A percentile compares a stretch with the other conserved stretches of the same genome.
These are phyloP conservation scores for Addax nasomaculatus DNA, from an alignment of 2,113 vertebrate genomes.

Conservation along the genomic window DNA sequence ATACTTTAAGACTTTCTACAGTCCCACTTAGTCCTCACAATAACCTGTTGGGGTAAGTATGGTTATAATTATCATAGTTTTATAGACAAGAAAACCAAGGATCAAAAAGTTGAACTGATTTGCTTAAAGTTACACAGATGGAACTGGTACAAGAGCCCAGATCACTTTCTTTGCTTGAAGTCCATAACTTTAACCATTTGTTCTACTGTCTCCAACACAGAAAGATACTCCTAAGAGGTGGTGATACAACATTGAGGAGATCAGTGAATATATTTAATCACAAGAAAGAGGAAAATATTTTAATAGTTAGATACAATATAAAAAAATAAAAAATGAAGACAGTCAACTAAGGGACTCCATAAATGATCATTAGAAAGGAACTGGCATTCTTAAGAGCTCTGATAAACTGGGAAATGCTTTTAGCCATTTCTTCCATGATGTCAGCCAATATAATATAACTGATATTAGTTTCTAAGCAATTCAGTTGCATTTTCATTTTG, in stretches of 20 bases:
- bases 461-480: constrained; percentile 21
- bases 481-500: constrained; percentile 21
- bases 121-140: constrained; percentile 15
- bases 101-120: constrained; percentile 27
- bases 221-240: neutral
- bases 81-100: constrained; percentile 12
- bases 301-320: neutral
- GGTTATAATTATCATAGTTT: neutral
- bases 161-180: neutral
- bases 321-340: neutral
- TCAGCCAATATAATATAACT: neutral
- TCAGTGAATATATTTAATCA: constrained; percentile 15
- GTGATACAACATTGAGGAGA: neutral
- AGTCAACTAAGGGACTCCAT: neutral
- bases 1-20: constrained; percentile 14
- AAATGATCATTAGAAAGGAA: constrained; percentile 14
- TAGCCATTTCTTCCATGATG: neutral
- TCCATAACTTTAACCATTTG: neutral
- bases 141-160: neutral
- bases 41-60: neutral
- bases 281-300: constrained; percentile 34
- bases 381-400: neutral
- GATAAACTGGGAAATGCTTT: neutral
- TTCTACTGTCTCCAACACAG: neutral
- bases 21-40: neutral